These are phyloP conservation scores for Mesoclemmys tuberculata DNA, from an alignment of 2,113 vertebrate species.

Conservation along the genomic window DNA sequence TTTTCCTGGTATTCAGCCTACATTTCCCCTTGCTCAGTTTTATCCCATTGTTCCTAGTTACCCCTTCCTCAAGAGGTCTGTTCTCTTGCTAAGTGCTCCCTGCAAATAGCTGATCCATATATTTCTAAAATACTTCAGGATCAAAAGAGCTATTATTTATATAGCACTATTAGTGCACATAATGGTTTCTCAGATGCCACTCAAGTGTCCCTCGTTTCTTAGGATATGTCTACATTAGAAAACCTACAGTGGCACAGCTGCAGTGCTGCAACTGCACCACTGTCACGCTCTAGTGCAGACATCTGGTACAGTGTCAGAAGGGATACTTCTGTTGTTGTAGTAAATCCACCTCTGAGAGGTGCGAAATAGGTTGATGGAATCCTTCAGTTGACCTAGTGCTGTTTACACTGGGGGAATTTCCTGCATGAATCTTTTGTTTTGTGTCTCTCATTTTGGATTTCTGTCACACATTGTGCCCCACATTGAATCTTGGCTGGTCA, in stretches of 20 bases:
- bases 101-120: not conserved
- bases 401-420: not conserved
- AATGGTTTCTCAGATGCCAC: accelerated
- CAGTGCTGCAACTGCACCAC: not conserved
- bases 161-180: not conserved
- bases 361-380: not conserved
- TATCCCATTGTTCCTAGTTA: slow-evolving; percentile 47
- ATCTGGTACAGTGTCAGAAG: not conserved
- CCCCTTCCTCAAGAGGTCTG: not conserved
- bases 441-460: not conserved
- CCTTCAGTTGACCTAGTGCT: not conserved
- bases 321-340: not conserved
- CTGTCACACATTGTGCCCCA: accelerated
- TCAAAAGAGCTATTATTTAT: not conserved
- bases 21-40: not conserved
- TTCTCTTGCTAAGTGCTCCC: not conserved
- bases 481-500: not conserved
- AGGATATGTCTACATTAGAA: not conserved
- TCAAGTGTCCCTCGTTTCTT: not conserved
- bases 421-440: not conserved
- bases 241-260: not conserved
- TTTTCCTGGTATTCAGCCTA: slow-evolving; percentile 57
- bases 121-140: not conserved
- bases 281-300: not conserved
- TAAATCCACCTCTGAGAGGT: not conserved